Evolutionary conservation across 1,140 invertebrate species (phyloP).

Genomic region (Penaeus japonicus): DNA sequence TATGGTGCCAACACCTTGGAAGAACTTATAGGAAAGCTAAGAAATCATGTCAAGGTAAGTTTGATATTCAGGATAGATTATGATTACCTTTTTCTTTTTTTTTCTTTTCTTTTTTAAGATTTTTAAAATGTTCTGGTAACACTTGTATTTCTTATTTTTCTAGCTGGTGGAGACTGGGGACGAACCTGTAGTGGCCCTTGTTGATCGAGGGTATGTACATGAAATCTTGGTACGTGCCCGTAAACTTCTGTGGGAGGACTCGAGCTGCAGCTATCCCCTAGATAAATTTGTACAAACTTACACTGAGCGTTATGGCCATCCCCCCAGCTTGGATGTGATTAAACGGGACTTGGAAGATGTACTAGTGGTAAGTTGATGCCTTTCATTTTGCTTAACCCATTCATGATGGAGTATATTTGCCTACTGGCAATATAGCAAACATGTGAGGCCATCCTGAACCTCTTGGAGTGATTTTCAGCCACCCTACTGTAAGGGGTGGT

Average conservation of each 20-base stretch:
- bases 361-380: slow-evolving; percentile 64
- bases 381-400: slow-evolving; percentile 53
- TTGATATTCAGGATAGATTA: neutral
- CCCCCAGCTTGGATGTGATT: slow-evolving; percentile 67
- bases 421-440: too few species aligned
- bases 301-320: slow-evolving; percentile 65
- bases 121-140: neutral
- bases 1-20: slow-evolving; percentile 69
- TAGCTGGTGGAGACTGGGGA: slow-evolving; percentile 65
- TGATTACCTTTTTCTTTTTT: neutral
- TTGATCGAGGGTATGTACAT: slow-evolving; percentile 43
- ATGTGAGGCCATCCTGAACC: too few species aligned
- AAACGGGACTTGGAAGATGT: slow-evolving; percentile 67
- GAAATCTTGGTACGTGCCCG: slow-evolving; percentile 68
- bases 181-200: slow-evolving; percentile 59
- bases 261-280: slow-evolving; percentile 66
- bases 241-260: slow-evolving; percentile 69
- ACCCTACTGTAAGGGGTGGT: too few species aligned
- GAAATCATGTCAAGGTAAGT: slow-evolving; percentile 67
- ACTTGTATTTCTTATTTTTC: slow-evolving; percentile 53
- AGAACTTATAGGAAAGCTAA: slow-evolving; percentile 68
- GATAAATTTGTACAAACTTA: slow-evolving; percentile 67
- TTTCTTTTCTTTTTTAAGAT: neutral
- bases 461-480: too few species aligned
- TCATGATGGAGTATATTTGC: too few species aligned